Evolutionary conservation across 1,140 invertebrate genomes (phyloP).

Genomic region (Drosophila bocki): DNA sequence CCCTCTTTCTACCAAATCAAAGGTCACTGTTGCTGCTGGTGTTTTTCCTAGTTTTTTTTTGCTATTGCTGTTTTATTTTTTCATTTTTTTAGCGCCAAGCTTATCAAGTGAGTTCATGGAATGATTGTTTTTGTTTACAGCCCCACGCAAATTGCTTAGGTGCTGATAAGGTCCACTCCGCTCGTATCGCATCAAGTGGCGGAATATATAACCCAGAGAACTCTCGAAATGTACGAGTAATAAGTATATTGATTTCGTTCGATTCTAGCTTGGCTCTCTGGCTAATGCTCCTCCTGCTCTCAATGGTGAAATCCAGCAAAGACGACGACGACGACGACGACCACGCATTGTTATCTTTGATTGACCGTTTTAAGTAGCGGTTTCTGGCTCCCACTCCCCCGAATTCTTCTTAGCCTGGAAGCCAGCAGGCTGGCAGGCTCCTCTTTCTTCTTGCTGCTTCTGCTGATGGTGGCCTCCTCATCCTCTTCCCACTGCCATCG

Average conservation of each 20-base stretch:
- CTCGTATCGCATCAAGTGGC: conserved; percentile 35
- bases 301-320: conserved; percentile 54
- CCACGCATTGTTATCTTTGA: conserved; percentile 71
- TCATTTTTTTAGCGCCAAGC: conserved; percentile 30
- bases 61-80: conserved; percentile 23
- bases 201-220: conserved; percentile 15
- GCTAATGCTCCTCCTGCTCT: conserved; percentile 9
- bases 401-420: neutral
- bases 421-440: neutral
- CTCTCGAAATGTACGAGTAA: conserved; percentile 19
- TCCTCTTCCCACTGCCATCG: conserved; percentile 33
- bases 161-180: conserved; percentile 52
- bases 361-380: conserved; percentile 70
- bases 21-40: conserved; percentile 43
- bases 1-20: conserved; percentile 41
- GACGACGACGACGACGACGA: conserved; percentile 13
- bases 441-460: conserved; percentile 6
- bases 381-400: conserved; percentile 53
- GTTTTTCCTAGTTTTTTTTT: conserved; percentile 24
- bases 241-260: conserved; percentile 58
- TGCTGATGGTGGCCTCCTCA: neutral
- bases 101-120: conserved; percentile 44
- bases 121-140: conserved; percentile 75
- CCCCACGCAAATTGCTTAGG: conserved; percentile 72
- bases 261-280: neutral